These are phyloP conservation scores for Temnothorax ravouxi DNA, from an alignment of 2,888 invertebrate genomes.

Conservation along the genomic window DNA sequence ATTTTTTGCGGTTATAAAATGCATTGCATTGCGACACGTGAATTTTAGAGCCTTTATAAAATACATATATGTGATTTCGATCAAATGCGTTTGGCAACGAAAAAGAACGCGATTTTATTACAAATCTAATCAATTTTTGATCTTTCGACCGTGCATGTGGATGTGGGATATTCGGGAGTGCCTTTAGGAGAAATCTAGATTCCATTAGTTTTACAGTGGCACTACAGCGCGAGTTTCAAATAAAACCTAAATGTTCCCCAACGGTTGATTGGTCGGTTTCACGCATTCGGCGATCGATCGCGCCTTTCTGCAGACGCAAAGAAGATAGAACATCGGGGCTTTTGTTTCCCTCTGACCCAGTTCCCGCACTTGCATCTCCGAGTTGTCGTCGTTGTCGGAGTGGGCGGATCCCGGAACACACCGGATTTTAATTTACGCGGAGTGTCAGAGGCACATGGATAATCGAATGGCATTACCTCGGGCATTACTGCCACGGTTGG, in stretches of 20 bases:
- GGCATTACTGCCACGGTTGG: slow-evolving; percentile 64
- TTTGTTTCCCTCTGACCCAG: slow-evolving; percentile 51
- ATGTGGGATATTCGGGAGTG: not conserved
- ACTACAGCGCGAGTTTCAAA: not conserved
- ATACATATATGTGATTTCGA: not conserved
- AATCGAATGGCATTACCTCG: slow-evolving; percentile 72
- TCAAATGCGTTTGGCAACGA: not conserved
- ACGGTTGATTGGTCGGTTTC: slow-evolving; percentile 27
- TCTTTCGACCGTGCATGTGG: not conserved
- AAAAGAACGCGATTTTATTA: not conserved
- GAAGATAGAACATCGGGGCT: slow-evolving; percentile 23
- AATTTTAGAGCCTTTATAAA: not conserved
- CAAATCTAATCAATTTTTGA: not conserved
- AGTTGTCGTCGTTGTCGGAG: slow-evolving; percentile 16
- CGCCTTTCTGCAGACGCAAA: slow-evolving; percentile 21
- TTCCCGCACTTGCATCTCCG: slow-evolving; percentile 58
- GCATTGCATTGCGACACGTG: no score
- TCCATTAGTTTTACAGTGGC: slow-evolving; percentile 27
- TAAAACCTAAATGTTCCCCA: slow-evolving; percentile 15
- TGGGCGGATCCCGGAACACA: slow-evolving; percentile 54
- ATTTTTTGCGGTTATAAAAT: no score
- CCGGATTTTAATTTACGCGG: slow-evolving; percentile 65
- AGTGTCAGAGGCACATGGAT: slow-evolving; percentile 52
- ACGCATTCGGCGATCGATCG: slow-evolving; percentile 42
- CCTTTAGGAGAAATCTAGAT: slow-evolving; percentile 16